phyloP scores from a whole-genome alignment of 1,140 invertebrate species.

The Neodiprion pinetum region DNA sequence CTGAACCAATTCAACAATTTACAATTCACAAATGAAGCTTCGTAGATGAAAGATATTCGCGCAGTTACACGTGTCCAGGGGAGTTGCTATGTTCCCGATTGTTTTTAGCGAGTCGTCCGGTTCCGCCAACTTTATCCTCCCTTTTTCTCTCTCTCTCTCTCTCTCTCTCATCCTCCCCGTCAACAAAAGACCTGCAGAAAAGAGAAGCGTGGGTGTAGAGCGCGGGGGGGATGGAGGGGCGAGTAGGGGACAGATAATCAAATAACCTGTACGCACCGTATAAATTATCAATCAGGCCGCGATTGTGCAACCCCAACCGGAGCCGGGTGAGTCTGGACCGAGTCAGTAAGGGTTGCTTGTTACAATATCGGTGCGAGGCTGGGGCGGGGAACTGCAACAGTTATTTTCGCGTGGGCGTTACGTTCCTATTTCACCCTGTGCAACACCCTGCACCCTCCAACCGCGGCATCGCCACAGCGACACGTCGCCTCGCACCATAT shows the following conservation, averaged over 20 bases:
- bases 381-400: neutral
- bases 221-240: neutral
- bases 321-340: constrained; percentile 38
- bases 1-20: no score
- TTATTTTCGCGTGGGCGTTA: neutral
- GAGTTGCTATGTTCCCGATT: no score
- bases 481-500: neutral
- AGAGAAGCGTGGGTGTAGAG: neutral
- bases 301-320: constrained; percentile 58
- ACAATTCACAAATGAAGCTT: no score
- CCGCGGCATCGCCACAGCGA: neutral
- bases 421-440: neutral
- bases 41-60: no score
- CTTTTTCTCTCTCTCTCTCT: constrained; percentile 20
- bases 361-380: neutral
- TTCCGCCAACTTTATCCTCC: constrained; percentile 13
- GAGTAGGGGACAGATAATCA: constrained; percentile 53
- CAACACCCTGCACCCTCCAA: neutral
- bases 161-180: constrained; percentile 14
- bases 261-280: constrained; percentile 62
- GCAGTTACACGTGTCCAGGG: no score
- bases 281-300: constrained; percentile 62
- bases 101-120: no score
- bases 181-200: neutral
- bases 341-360: constrained; percentile 52